A percentile compares a stretch with the other conserved stretches of the same genome.
phyloP scores from a whole-genome alignment of 1,140 invertebrate species.

The Medauroidea extradentata region DNA sequence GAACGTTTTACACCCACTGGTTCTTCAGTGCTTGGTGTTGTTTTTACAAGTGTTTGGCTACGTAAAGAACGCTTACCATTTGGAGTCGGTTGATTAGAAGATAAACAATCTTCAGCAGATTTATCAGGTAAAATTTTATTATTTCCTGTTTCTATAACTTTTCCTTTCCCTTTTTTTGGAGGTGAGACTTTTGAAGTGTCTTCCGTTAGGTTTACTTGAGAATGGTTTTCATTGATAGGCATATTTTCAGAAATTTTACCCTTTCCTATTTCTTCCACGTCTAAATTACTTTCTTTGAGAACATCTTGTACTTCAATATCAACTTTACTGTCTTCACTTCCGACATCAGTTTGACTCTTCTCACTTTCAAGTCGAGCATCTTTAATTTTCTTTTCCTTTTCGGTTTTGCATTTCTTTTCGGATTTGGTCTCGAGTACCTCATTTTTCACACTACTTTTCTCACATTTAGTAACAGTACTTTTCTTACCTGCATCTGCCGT shows the following conservation, averaged over 20 bases:
- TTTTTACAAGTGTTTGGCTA: constrained; percentile 32
- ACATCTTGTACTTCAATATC: constrained; percentile 12
- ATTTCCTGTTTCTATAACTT: background rate
- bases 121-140: background rate
- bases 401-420: constrained; percentile 3
- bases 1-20: constrained; percentile 45
- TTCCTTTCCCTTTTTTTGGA: background rate
- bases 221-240: constrained; percentile 12
- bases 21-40: constrained; percentile 28
- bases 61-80: constrained; percentile 13
- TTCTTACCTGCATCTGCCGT: background rate
- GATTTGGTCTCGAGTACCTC: constrained; percentile 1
- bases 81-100: background rate
- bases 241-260: background rate
- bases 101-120: background rate
- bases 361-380: constrained; percentile 22
- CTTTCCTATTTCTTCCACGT: constrained; percentile 16
- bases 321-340: constrained; percentile 16
- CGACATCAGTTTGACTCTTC: constrained; percentile 14
- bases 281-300: background rate
- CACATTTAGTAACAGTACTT: background rate
- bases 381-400: background rate
- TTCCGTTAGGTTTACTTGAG: background rate
- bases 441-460: constrained; percentile 5
- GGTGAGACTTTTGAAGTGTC: background rate